phyloP scores from a whole-genome alignment of 1,140 invertebrate genomes.

The Acromyrmex heyeri region DNA sequence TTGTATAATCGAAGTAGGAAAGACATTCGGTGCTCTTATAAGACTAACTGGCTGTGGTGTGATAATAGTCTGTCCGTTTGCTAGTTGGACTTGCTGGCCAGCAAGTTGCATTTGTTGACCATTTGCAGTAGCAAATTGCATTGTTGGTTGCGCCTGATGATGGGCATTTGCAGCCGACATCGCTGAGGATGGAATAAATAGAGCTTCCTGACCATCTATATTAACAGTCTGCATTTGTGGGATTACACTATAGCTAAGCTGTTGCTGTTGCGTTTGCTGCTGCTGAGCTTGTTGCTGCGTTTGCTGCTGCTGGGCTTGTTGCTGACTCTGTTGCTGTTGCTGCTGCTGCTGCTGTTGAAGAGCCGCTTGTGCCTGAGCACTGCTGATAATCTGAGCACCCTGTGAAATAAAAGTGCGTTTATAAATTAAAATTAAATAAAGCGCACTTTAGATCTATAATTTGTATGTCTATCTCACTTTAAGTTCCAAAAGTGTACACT shows the following conservation, averaged over 20 bases:
- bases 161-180: slow-evolving; percentile 82
- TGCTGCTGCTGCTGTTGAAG: slow-evolving; percentile 84
- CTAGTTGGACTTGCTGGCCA: slow-evolving; percentile 88
- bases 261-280: slow-evolving; percentile 86
- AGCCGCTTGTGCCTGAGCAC: slow-evolving; percentile 79
- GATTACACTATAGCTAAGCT: slow-evolving; percentile 89
- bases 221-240: slow-evolving; percentile 95
- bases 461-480: no score
- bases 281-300: slow-evolving; percentile 70
- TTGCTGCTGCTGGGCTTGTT: slow-evolving; percentile 87
- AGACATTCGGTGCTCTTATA: slow-evolving; percentile 83
- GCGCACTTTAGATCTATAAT: no score
- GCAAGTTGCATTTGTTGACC: slow-evolving; percentile 86
- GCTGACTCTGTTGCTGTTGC: slow-evolving; percentile 81
- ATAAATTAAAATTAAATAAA: neutral
- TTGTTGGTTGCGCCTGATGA: slow-evolving; percentile 83
- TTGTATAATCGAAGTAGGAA: slow-evolving; percentile 85
- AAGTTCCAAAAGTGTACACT: no score
- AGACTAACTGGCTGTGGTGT: slow-evolving; percentile 87
- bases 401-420: slow-evolving; percentile 53
- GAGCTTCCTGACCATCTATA: slow-evolving; percentile 96
- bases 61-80: slow-evolving; percentile 86
- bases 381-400: slow-evolving; percentile 82
- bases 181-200: slow-evolving; percentile 92
- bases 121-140: slow-evolving; percentile 84